Base-by-base conservation (phyloP, 92 coral and sea anemone genomes). In the Zoanthus solanderi region DNA sequence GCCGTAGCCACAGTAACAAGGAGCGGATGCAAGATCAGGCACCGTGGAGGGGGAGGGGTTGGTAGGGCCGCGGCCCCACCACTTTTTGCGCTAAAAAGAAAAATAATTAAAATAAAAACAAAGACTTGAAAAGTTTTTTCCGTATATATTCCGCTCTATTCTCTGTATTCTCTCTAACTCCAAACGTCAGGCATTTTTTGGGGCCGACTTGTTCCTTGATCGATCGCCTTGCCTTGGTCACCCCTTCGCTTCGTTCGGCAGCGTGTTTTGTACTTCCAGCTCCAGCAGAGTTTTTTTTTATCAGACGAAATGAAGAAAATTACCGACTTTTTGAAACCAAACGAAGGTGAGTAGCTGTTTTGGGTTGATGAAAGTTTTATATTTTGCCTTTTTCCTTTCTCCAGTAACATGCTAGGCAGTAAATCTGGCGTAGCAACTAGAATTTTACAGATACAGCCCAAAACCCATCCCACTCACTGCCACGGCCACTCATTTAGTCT, bases 181-280 rank as follows among this genome's bases (percentile, higher is more conserved):
- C 23, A 23, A 23, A 23, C 23, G 23, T 23, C 23, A 23, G 23
- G 23, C 23, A 23, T 23, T 23, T 23, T 23, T 23, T 77, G 83
- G 83, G 83, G 83, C 83, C 83, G 83, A 77, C 63, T 77, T 77
- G 83, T 65, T 65, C 83, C 83, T 77, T 77, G 58, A 77, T 77
- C 23, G 23, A 23, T 23, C 23, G 23, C 23, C 23, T 23, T 23
- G 23, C 23, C 23, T 23, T 23, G 23, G 83, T 65, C 83, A 77
- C 83, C 83, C 83, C 83, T 14, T 77, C 83, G 84, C 72, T 78
- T 78, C 84, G 84, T 78, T 78, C 84, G 66, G 84, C 68, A 78
- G 71, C 84, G 71, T 78, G 84, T 78, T 78, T 78, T 78, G 84
- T 78, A 78, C 84, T 78, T 78, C 69, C 84, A 78, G 68, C 72